Evolutionary conservation across 2,797 vertebrate genomes (phyloP), one percentile per base, ranked within the genome.

Genomic region (Dermochelys coriacea): DNA sequence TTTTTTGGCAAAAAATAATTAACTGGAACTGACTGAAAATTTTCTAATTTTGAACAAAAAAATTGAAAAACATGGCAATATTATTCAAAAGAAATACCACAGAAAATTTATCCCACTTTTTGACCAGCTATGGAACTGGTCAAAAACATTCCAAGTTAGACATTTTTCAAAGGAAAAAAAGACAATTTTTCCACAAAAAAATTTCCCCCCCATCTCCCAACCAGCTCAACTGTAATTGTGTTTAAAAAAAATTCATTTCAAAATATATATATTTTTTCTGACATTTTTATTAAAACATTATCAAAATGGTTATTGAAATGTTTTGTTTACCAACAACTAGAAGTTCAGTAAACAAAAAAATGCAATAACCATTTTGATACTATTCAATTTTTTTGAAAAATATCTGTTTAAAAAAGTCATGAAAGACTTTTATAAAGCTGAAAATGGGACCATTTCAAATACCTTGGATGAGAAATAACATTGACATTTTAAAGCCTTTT

Each of bases 61-160:
- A 1, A 51, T 78, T 4, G 3, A 10, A 61, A 0, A 61, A 82
- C 31, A 81, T 78, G 41, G 5, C 2, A 93, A 84, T 25, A 55
- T 55, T 27, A 78, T 51, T 54, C 10, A n/a, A 41, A 41, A 25
- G 6, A 87, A 50, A n/a, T 87, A 37, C n/a, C 85, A 3, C 10
- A 64, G 78, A 21, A 2, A 84, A 27, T 3, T 6, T 11, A 74
- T 2, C 1, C 5, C 51, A 3, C 11, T 89, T 84, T 80, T 84
- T 80, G 6, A 18, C 3, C 4, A 91, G 88, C 86, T 74, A 18
- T 2, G 55, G 10, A 50, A 50, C 49, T 50, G 49, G 49, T 50
- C 49, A 50, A 50, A 50, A 85, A 89, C 94, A 59, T 37, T 45
- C n/a, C 4, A 82, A 0, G 0, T 5, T 14, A 0, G 0, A 10